These are phyloP conservation scores for Epicauta chinensis DNA, from an alignment of 1,140 invertebrate genomes.

Conservation along the genomic window DNA sequence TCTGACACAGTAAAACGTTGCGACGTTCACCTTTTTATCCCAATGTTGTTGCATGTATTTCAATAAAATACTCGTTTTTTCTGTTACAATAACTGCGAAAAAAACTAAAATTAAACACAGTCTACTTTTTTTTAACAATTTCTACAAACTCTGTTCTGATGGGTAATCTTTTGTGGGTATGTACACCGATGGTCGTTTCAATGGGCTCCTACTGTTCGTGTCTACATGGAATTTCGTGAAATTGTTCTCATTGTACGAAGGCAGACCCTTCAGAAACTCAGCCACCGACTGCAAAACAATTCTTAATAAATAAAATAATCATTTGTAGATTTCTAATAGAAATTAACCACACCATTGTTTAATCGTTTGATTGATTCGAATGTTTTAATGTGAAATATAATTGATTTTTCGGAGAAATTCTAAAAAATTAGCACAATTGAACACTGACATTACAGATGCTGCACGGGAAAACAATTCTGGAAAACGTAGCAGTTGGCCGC, in stretches of 20 bases:
- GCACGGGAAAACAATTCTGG: too few relatives aligned
- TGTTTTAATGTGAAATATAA: too few relatives aligned
- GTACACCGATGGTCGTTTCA: constrained; percentile 83
- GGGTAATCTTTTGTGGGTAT: constrained; percentile 84
- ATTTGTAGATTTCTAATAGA: too few relatives aligned
- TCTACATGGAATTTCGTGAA: constrained; percentile 86
- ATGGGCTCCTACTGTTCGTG: constrained; percentile 72
- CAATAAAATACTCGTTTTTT: constrained; percentile 88
- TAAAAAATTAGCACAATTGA: too few relatives aligned
- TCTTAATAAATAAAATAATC: too few relatives aligned
- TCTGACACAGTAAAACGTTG: neutral
- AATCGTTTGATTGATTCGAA: too few relatives aligned
- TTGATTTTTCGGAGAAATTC: too few relatives aligned
- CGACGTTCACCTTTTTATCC: constrained; percentile 73
- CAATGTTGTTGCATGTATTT: constrained; percentile 90
- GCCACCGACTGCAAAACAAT: constrained; percentile 77
- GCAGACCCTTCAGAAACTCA: constrained; percentile 86
- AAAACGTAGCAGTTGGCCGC: too few relatives aligned
- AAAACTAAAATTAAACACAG: constrained; percentile 17
- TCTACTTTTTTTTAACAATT: constrained; percentile 11
- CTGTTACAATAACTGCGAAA: constrained; percentile 84
- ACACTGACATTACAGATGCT: too few relatives aligned
- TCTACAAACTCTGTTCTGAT: constrained; percentile 72
- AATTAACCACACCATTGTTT: too few relatives aligned
- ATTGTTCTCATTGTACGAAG: constrained; percentile 84